These are phyloP conservation scores for Dascyllus trimaculatus DNA, from an alignment of 2,113 vertebrate genomes.

Conservation along the genomic window DNA sequence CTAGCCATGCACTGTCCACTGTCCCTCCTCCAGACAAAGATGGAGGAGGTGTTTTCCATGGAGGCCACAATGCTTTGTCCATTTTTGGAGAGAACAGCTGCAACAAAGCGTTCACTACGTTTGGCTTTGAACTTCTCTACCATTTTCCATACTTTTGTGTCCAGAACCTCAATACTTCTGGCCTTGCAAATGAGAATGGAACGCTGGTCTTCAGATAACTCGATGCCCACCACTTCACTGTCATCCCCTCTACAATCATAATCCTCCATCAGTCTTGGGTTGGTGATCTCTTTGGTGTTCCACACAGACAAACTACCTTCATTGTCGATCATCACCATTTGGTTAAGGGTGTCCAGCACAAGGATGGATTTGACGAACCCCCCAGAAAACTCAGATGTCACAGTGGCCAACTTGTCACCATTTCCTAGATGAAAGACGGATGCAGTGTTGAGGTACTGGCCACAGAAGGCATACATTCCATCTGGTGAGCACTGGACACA, in stretches of 20 bases:
- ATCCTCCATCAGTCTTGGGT: slow-evolving; percentile 94
- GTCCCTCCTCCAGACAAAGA: slow-evolving; percentile 98
- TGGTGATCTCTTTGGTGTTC: slow-evolving; percentile 95
- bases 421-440: slow-evolving; percentile 96
- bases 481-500: slow-evolving; percentile 97
- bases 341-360: slow-evolving; percentile 92
- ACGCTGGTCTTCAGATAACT: slow-evolving; percentile 97
- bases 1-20: slow-evolving; percentile 98
- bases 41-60: slow-evolving; percentile 98
- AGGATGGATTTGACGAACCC: slow-evolving; percentile 98
- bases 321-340: slow-evolving; percentile 98
- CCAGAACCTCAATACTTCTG: slow-evolving; percentile 94
- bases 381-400: slow-evolving; percentile 97
- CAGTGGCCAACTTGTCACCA: slow-evolving; percentile 94
- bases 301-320: slow-evolving; percentile 97
- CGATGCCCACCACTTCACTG: slow-evolving; percentile 94
- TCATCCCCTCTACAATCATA: slow-evolving; percentile 96
- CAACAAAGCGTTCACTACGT: slow-evolving; percentile 93
- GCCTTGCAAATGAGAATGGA: slow-evolving; percentile 97
- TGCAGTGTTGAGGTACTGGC: slow-evolving; percentile 95
- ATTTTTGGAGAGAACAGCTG: slow-evolving; percentile 95
- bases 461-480: slow-evolving; percentile 95
- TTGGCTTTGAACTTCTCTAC: slow-evolving; percentile 98
- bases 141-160: slow-evolving; percentile 95
- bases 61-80: slow-evolving; percentile 97